phyloP scores from a whole-genome alignment of 2,888 invertebrate genomes.

The Bruchidius siliquastri region DNA sequence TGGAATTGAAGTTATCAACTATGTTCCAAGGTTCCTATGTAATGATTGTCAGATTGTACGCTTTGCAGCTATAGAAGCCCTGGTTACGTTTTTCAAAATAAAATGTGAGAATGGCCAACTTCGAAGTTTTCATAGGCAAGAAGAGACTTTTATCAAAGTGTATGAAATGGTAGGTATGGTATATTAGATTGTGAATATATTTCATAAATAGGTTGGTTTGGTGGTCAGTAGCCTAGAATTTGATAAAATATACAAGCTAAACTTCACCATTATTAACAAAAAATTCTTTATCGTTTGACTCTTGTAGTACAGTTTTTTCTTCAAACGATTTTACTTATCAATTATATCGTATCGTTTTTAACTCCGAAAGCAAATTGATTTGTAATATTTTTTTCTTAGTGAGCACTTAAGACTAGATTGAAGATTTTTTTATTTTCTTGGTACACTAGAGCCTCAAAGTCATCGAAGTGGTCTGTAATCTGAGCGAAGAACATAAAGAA shows the following conservation, averaged over 20 bases:
- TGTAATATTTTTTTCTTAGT: too few species aligned
- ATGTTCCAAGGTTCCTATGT: slow-evolving; percentile 38
- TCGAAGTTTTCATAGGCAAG: slow-evolving; percentile 27
- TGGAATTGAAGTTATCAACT: slow-evolving; percentile 25
- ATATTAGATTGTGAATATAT: background rate
- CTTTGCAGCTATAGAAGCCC: slow-evolving; percentile 42
- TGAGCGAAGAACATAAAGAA: slow-evolving; percentile 45
- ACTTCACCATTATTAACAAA: too few species aligned
- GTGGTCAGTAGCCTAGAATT: too few species aligned
- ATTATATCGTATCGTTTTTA: too few species aligned
- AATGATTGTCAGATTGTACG: slow-evolving; percentile 45
- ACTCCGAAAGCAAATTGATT: too few species aligned
- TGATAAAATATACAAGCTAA: too few species aligned
- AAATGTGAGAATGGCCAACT: slow-evolving; percentile 22
- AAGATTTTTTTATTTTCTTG: slow-evolving; percentile 2
- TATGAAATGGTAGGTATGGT: slow-evolving; percentile 25
- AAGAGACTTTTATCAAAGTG: slow-evolving; percentile 39
- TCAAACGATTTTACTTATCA: too few species aligned
- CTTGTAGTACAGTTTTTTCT: too few species aligned
- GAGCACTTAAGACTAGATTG: too few species aligned
- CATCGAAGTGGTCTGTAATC: slow-evolving; percentile 45
- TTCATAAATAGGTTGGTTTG: too few species aligned
- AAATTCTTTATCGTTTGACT: too few species aligned
- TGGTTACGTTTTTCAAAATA: slow-evolving; percentile 38
- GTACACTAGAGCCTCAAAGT: slow-evolving; percentile 34